Base-by-base conservation (phyloP, 2,888 invertebrate genomes). In the Mesochorus sp. region DNA sequence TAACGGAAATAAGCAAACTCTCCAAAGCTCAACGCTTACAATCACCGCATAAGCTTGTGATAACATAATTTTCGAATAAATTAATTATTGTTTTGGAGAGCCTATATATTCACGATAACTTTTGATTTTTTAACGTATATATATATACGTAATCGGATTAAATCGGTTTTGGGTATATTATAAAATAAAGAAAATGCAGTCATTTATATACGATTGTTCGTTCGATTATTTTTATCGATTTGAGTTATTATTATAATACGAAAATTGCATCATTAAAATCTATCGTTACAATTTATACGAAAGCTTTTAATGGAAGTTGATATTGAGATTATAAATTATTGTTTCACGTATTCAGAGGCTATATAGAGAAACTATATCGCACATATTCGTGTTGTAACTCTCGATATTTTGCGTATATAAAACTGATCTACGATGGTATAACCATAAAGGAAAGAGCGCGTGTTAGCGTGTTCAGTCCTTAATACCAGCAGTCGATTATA, bases 101-200 rank as follows among this genome's bases (percentile, higher is more conserved):
- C 31, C 39, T 24, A 21, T 51, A 53, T 71, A 51, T 53, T 61
- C 71, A 21, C 31, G 49, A 42, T 53, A 62, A 71, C 62, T n/a
- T n/a, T n/a, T n/a, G n/a, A n/a, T n/a, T n/a, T n/a, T n/a, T n/a
- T n/a, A n/a, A n/a, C n/a, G n/a, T n/a, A n/a, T n/a, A n/a, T n/a
- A n/a, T n/a, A n/a, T n/a, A n/a, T n/a, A n/a, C n/a, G n/a, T n/a
- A n/a, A n/a, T n/a, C n/a, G n/a, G n/a, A n/a, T n/a, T n/a, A n/a
- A n/a, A n/a, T n/a, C n/a, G n/a, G n/a, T n/a, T n/a, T n/a, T n/a
- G n/a, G n/a, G n/a, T n/a, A n/a, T n/a, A n/a, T n/a, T n/a, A n/a
- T n/a, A n/a, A n/a, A n/a, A n/a, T n/a, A n/a, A n/a, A n/a, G n/a
- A n/a, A n/a, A n/a, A n/a, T n/a, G n/a, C n/a, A n/a, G n/a, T n/a